Evolutionary conservation across 2,113 vertebrate genomes (phyloP), one percentile per base, ranked within the genome.

Genomic region (Anser cygnoides): DNA sequence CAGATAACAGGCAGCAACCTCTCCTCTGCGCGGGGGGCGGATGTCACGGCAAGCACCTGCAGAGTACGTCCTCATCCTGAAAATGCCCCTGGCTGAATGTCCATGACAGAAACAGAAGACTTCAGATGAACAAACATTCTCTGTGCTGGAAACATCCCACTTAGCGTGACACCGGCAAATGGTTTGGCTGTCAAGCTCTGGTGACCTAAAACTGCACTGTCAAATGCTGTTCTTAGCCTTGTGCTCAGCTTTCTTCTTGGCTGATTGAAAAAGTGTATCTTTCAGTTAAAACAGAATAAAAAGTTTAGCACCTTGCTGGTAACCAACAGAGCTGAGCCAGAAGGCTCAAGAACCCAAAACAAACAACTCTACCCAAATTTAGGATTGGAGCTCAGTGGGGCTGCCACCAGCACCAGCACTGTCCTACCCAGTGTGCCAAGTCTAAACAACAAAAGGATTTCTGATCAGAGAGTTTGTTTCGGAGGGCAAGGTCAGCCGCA

Each of bases 1-100:
- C 86, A 68, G 87, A 73, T 61, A 91, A 82, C 83, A 94, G 90
- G 84, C 94, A 93, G 89, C 89, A 77, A 13, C 35, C 52, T 84
- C 66, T 80, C 18, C 76, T 90, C 77, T 62, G 77, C 66, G 81
- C 0, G 3, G 77, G 65, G 92, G 76, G 67, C 4, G 0, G 72
- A 61, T 72, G 66, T 87, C 65, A 76, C 0, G 0, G 46, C 1
- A 13, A 94, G 89, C 94, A 94, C 92, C 95, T 93, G 88, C 28
- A n/a, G 72, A 96, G 67, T 28, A 90, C 4, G 8, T 52, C 5
- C 2, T 90, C 81, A 83, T 63, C 68, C 85, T 81, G 29, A 95
- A 94, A 93, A 88, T 61, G 65, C 62, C 84, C 68, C 79, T 77
- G 84, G 65, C 82, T 88, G 25, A 68, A 86, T 62, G 39, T 59